phyloP scores from a whole-genome alignment of 2,797 vertebrate genomes.

The Sebastes elongatus region DNA sequence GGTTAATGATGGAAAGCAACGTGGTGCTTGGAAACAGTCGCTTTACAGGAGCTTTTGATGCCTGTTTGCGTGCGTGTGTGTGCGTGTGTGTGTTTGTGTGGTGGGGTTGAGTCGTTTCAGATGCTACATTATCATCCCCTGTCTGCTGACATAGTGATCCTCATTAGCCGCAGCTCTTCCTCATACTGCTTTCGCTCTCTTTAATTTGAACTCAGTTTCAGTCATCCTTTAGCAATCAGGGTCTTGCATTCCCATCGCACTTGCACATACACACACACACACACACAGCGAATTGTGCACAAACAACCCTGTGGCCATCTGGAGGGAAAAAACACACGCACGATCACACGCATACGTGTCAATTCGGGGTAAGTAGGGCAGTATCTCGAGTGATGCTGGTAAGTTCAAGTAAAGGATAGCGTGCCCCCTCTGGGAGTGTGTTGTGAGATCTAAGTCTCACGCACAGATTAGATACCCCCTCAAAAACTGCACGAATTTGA shows the following conservation, averaged over 20 bases:
- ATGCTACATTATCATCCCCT: constrained; percentile 4
- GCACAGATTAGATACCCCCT: not conserved
- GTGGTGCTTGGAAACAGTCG: constrained; percentile 5
- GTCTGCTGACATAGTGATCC: constrained; percentile 63
- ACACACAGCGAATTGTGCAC: constrained; percentile 11
- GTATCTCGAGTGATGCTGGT: constrained; percentile 55
- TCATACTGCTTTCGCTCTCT: not conserved
- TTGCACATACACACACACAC: constrained; percentile 12
- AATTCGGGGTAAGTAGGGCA: constrained; percentile 71
- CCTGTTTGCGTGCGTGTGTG: not conserved
- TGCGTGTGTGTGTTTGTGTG: not conserved
- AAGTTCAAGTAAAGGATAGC: constrained; percentile 72
- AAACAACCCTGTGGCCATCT: constrained; percentile 45
- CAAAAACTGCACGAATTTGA: constrained; percentile 40
- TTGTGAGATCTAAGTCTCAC: constrained; percentile 48
- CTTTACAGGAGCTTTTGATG: constrained; percentile 17
- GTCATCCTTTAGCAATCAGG: constrained; percentile 67
- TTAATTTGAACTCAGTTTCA: constrained; percentile 55
- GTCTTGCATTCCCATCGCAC: not conserved
- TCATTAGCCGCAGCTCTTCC: constrained; percentile 54
- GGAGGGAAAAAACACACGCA: constrained; percentile 21
- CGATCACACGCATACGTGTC: constrained; percentile 22
- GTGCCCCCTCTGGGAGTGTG: constrained; percentile 59
- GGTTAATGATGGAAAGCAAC: constrained; percentile 34
- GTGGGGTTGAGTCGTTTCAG: not conserved